These are phyloP conservation scores for Psephotus haematonotus DNA, from an alignment of 2,113 vertebrate genomes.

Conservation along the genomic window DNA sequence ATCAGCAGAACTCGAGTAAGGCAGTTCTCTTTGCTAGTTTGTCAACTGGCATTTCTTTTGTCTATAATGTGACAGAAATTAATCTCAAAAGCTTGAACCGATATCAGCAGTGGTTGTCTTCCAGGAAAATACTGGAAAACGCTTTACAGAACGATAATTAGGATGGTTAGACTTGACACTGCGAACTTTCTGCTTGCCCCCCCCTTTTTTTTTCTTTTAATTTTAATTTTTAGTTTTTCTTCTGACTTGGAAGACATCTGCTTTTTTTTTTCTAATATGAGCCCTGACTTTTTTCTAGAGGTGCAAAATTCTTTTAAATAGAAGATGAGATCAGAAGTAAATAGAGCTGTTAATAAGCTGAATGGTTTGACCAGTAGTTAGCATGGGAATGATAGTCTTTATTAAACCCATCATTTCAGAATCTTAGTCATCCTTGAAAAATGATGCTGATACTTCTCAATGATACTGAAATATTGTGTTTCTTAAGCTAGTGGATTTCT, in stretches of 20 bases:
- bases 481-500: not conserved
- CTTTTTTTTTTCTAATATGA: not conserved
- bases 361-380: not conserved
- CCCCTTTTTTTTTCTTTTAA: not conserved
- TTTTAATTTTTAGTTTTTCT: too few species aligned
- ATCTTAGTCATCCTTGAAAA: not conserved
- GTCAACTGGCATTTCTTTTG: not conserved
- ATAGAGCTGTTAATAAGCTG: not conserved
- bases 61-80: not conserved
- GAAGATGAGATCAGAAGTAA: not conserved
- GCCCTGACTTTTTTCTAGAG: not conserved
- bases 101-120: not conserved
- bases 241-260: not conserved
- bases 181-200: not conserved
- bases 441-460: not conserved
- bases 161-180: not conserved
- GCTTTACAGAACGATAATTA: not conserved
- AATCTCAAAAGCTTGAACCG: not conserved
- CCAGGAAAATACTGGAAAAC: not conserved
- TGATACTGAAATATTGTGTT: not conserved
- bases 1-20: not conserved
- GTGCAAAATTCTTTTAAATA: not conserved
- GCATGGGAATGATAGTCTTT: not conserved
- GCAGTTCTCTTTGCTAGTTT: not conserved
- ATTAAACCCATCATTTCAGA: not conserved